Percentiles rank a stretch among this genome's conserved stretches.
Evolutionary conservation across 2,797 vertebrate species (phyloP).

Genomic region (Hoplostethus mediterraneus): DNA sequence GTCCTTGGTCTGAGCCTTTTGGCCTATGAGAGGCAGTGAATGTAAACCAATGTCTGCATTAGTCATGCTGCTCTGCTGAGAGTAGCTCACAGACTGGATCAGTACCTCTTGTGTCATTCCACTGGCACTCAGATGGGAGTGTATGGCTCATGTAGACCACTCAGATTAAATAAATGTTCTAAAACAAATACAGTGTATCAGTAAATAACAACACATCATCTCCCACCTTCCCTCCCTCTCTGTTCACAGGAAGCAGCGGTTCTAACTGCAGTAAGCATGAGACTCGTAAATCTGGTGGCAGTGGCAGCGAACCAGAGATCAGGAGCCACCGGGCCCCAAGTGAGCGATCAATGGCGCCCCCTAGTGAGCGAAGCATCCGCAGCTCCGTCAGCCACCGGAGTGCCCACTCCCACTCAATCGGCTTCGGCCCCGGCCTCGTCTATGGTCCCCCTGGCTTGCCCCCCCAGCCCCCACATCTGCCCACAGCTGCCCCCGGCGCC

Average conservation of each 20-base stretch:
- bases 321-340: constrained; percentile 89
- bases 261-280: constrained; percentile 95
- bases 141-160: constrained; percentile 22
- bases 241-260: constrained; percentile 92
- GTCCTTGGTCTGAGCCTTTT: constrained; percentile 34
- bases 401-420: constrained; percentile 90
- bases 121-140: constrained; percentile 26
- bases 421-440: constrained; percentile 80
- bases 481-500: constrained; percentile 87
- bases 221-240: neutral
- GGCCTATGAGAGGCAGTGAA: constrained; percentile 37
- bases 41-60: constrained; percentile 55
- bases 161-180: neutral
- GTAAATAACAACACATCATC: neutral
- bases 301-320: constrained; percentile 92
- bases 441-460: constrained; percentile 93
- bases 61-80: constrained; percentile 59
- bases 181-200: neutral
- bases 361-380: constrained; percentile 91
- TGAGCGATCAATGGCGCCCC: constrained; percentile 87
- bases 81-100: constrained; percentile 61
- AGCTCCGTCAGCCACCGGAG: constrained; percentile 92
- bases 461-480: constrained; percentile 87
- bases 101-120: constrained; percentile 39
- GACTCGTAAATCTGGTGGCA: constrained; percentile 90